Percentiles rank a stretch among this genome's conserved stretches.
Evolutionary conservation across 2,888 invertebrate species (phyloP).

Genomic region (Cryptus armator): DNA sequence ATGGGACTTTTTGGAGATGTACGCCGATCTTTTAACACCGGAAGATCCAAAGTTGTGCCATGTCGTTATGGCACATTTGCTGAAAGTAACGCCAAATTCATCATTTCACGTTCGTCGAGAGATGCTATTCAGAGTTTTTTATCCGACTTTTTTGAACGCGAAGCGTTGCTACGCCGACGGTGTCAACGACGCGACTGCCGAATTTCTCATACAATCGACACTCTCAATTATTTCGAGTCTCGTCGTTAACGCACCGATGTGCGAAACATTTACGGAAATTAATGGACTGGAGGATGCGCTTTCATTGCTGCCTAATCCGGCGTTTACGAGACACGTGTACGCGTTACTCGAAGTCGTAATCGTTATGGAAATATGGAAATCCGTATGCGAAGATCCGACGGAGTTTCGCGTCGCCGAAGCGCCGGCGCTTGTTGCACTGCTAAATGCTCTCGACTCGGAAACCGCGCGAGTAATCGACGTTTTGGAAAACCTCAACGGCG

Average conservation of each 20-base stretch:
- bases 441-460: slow-evolving; percentile 78
- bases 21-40: slow-evolving; percentile 87
- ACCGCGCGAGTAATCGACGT: slow-evolving; percentile 74
- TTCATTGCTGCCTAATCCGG: slow-evolving; percentile 86
- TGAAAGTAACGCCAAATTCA: slow-evolving; percentile 87
- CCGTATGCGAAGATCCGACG: slow-evolving; percentile 79
- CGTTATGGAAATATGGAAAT: slow-evolving; percentile 87
- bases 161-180: slow-evolving; percentile 85
- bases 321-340: slow-evolving; percentile 88
- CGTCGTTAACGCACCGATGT: slow-evolving; percentile 86
- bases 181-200: slow-evolving; percentile 85
- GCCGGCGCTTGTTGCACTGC: slow-evolving; percentile 76
- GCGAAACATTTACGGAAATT: slow-evolving; percentile 87
- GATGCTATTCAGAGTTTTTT: slow-evolving; percentile 87
- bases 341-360: slow-evolving; percentile 88
- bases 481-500: slow-evolving; percentile 66
- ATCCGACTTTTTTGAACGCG: slow-evolving; percentile 87
- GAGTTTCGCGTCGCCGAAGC: slow-evolving; percentile 59
- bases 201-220: slow-evolving; percentile 88
- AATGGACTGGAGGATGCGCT: slow-evolving; percentile 87
- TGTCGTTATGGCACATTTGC: slow-evolving; percentile 87
- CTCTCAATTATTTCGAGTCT: slow-evolving; percentile 88
- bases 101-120: slow-evolving; percentile 87
- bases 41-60: slow-evolving; percentile 87
- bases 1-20: slow-evolving; percentile 88